These are phyloP conservation scores for Speoplatyrhinus poulsoni DNA, from an alignment of 2,113 vertebrate genomes.

Conservation along the genomic window DNA sequence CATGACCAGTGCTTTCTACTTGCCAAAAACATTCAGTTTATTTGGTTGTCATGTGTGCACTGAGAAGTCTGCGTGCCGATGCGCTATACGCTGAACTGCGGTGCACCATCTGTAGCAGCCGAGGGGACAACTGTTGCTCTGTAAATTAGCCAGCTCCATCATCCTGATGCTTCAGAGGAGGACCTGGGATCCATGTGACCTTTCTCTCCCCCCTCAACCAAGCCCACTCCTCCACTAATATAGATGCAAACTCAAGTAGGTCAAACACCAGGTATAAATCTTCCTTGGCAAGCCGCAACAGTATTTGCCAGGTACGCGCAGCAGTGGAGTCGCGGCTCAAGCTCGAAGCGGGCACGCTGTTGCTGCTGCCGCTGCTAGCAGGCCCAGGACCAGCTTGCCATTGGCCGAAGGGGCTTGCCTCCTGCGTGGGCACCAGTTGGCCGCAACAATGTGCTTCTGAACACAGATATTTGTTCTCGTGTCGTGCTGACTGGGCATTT, in stretches of 20 bases:
- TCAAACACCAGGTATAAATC: constrained; percentile 96
- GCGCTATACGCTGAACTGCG: constrained; percentile 64
- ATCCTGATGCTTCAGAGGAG: constrained; percentile 90
- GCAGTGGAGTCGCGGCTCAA: constrained; percentile 76
- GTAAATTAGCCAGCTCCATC: constrained; percentile 97
- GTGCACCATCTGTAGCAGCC: constrained; percentile 90
- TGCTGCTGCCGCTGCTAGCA: constrained; percentile 74
- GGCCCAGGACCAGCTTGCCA: constrained; percentile 80
- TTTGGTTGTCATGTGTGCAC: constrained; percentile 21
- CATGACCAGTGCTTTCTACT: no score
- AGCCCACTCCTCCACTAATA: constrained; percentile 88
- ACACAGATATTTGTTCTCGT: constrained; percentile 80
- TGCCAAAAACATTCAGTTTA: no score
- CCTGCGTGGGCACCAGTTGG: constrained; percentile 88
- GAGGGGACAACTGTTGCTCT: constrained; percentile 96
- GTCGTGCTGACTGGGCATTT: constrained; percentile 71
- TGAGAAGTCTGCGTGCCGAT: constrained; percentile 50
- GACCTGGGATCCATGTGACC: constrained; percentile 90
- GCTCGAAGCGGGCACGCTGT: constrained; percentile 78
- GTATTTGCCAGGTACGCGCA: constrained; percentile 84
- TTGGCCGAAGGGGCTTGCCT: constrained; percentile 86
- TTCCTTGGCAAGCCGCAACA: constrained; percentile 82
- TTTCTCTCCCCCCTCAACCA: constrained; percentile 89
- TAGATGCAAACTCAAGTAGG: constrained; percentile 96
- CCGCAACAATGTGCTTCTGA: constrained; percentile 76